Base-by-base conservation (phyloP, 30 jellyfish, hydroid and myxozoan genomes). In the Aurelia coerulea region DNA sequence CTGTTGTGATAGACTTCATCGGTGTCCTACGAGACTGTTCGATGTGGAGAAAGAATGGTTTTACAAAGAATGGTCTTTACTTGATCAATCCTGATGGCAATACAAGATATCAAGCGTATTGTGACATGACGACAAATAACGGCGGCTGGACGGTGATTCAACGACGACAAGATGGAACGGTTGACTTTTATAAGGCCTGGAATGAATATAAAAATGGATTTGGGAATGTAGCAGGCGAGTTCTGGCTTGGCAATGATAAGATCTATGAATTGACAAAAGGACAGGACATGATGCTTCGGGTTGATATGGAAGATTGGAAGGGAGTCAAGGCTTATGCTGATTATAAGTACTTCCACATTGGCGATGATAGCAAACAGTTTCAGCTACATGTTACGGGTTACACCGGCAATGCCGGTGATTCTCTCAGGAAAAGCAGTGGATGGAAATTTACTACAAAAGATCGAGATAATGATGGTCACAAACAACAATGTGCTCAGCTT, bases 271-370 rank as follows among this genome's bases (percentile, higher is more conserved):
- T 39, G 5, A 39, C 50, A 39, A 39, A 39, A 2, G 5, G 50
- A 39, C 2, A 2, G 5, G 50, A 39, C 50, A 39, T 39, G 50
- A 39, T 39, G 50, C 3, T 39, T 39, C 50, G 50, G 9, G 3
- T 39, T 8, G 50, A 39, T 39, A 6, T 15, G 4, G 23, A 68
- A 18, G 54, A 32, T 14, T 3, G 13, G 63, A 68, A 15, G 4
- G 78, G 78, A 14, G 54, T 0, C 5, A 23, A 68, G 18, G 78
- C 54, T 68, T 68, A 17, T 68, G 78, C 78, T 1, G 78, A 68
- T 4, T 68, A 68, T 34, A 18, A 15, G 50, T 15, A 3, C 0
- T 68, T 68, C 49, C 5, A 15, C 19, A 35, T 68, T 32, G 78
- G 13, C 2, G 78, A 35, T 18, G 78, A 35, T 10, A 68, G 49